Percentiles rank a stretch among this genome's conserved stretches.
These are phyloP conservation scores for Leucoptera coffeella DNA, from an alignment of 2,888 invertebrate species.

Conservation along the genomic window DNA sequence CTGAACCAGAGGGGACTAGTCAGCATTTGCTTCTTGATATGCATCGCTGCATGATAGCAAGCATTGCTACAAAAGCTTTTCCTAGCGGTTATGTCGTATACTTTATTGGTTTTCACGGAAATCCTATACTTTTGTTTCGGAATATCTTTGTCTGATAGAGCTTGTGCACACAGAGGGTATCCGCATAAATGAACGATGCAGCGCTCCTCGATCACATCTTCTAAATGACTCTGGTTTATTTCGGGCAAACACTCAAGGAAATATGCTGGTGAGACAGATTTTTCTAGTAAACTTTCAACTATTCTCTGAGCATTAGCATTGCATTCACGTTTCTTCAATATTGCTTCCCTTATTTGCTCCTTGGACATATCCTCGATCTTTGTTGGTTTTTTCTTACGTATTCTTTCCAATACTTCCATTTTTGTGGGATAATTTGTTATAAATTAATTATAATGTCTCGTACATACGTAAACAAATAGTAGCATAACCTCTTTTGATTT, in stretches of 20 bases:
- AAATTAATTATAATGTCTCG: too few relatives aligned
- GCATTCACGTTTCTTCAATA: conserved; percentile 65
- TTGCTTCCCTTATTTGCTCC: conserved; percentile 54
- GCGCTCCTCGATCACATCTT: conserved; percentile 80
- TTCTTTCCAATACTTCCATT: too few relatives aligned
- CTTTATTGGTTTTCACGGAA: conserved; percentile 71
- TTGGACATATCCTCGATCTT: conserved; percentile 48
- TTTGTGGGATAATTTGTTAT: too few relatives aligned
- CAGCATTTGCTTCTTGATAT: conserved; percentile 72
- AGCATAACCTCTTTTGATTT: too few relatives aligned
- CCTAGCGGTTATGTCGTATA: conserved; percentile 79
- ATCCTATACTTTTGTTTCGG: conserved; percentile 77
- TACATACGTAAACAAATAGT: too few relatives aligned
- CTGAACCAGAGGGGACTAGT: conserved; percentile 81
- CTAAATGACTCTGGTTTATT: conserved; percentile 70
- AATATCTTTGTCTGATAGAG: conserved; percentile 52
- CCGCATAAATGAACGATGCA: conserved; percentile 73
- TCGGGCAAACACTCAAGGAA: conserved; percentile 60
- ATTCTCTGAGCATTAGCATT: conserved; percentile 66
- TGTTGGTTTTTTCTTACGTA: conserved; percentile 22
- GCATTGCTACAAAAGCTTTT: conserved; percentile 81
- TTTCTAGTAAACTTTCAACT: conserved; percentile 68
- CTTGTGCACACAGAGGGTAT: conserved; percentile 70
- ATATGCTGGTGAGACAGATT: conserved; percentile 34
- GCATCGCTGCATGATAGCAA: conserved; percentile 76